Evolutionary conservation across 2,888 invertebrate species (phyloP).

Genomic region (Mystacides longicornis): DNA sequence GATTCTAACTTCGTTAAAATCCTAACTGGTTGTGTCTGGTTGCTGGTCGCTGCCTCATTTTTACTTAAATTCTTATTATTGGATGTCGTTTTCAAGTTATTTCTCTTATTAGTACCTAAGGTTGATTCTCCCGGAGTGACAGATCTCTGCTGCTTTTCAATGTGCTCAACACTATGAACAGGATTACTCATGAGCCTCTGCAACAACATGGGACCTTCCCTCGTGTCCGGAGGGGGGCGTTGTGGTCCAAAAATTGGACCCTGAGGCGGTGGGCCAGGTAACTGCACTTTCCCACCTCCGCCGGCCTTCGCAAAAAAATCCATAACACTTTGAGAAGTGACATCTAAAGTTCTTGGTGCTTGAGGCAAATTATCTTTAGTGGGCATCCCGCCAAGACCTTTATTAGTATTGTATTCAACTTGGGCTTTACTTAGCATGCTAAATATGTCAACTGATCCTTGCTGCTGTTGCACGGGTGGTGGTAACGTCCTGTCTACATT

Average conservation of each 20-base stretch:
- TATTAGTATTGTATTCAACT: slow-evolving; percentile 71
- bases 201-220: slow-evolving; percentile 58
- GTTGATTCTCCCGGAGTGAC: slow-evolving; percentile 55
- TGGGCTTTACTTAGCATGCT: slow-evolving; percentile 86
- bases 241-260: slow-evolving; percentile 45
- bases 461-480: slow-evolving; percentile 24
- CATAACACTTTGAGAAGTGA: slow-evolving; percentile 76
- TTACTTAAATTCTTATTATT: slow-evolving; percentile 32
- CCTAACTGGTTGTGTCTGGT: slow-evolving; percentile 38
- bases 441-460: slow-evolving; percentile 63
- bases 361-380: slow-evolving; percentile 26
- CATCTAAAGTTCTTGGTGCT: slow-evolving; percentile 55
- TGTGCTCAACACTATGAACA: slow-evolving; percentile 77
- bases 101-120: slow-evolving; percentile 39
- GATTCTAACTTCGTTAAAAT: slow-evolving; percentile 35
- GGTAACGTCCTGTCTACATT: slow-evolving; percentile 14
- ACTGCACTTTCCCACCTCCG: slow-evolving; percentile 49
- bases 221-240: slow-evolving; percentile 39
- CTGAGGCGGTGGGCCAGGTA: slow-evolving; percentile 45
- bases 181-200: slow-evolving; percentile 79
- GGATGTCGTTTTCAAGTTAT: slow-evolving; percentile 32
- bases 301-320: slow-evolving; percentile 80
- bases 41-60: slow-evolving; percentile 23
- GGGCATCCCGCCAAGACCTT: slow-evolving; percentile 32
- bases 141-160: slow-evolving; percentile 78